Base-by-base conservation (phyloP, 1,140 invertebrate genomes). In the Hyles euphorbiae region DNA sequence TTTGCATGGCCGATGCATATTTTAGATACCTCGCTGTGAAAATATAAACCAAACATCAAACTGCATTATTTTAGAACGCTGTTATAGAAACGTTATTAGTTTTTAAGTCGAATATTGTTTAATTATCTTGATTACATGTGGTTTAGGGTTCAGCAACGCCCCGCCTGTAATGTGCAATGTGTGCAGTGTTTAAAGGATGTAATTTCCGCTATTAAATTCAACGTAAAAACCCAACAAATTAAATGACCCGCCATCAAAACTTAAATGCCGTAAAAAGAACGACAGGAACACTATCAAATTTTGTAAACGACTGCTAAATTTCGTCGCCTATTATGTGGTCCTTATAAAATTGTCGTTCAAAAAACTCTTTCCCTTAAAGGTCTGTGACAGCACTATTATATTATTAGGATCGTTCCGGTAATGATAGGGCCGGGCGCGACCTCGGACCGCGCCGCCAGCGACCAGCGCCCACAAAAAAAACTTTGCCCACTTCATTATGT, bases 361-460 rank as follows among this genome's bases (percentile, higher is more conserved):
- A 72, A 34, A 78, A 79, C 67, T 75, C 75, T 80, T 83, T 78
- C 70, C 72, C 74, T 70, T 52, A 65, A 78, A 79, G 76, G 77
- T 68, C 77, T 84, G 81, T 82, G 82, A 88, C 85, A 87, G 79
- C 76, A 76, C 74, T 83, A 84, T 88, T 88, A 88, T 88, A 85
- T 84, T 85, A 88, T 88, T 88, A 88, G 85, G 80, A 87, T 76
- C 82, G 81, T 79, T 88, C 77, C 83, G 67, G 76, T 87, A 88
- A 88, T 87, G 74, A 88, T 81, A 85, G 85, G 81, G 81, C 61
- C 72, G 72, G 67, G 60, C 68, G 79, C 76, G 77, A 78, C 73
- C 78, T 76, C 70, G 54, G 60, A 78, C 77, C 72, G 50, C 74
- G 83, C 85, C 82, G 76, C 63, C 73, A 79, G 83, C 68, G 76